Base-by-base conservation (phyloP, 2,888 invertebrate genomes). In the Pinctada fucata region DNA sequence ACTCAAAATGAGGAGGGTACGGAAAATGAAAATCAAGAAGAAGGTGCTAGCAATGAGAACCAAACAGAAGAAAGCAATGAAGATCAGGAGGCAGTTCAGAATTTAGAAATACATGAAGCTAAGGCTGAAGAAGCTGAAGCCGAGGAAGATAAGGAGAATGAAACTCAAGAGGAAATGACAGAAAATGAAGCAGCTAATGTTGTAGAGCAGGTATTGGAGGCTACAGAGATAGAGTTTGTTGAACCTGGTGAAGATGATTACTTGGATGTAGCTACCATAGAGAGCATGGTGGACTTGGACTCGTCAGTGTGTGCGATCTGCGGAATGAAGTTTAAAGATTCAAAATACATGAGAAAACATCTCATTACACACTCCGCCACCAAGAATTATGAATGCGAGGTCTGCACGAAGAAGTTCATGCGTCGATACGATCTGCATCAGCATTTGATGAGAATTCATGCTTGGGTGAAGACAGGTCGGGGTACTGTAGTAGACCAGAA, bases 291-390 rank as follows among this genome's bases (percentile, higher is more conserved):
- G 48, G 76, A 74, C 58, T 45, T 76, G 13, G 70, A 73, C 16
- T 72, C 76, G 8, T 49, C 73, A 0, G 79, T 76, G 48, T 79
- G 79, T 70, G 74, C 73, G 8, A 76, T 79, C 8, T 79, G 79
- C 52, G 65, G 65, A 50, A 79, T 76, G 76, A 70, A 68, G 6
- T 79, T 79, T 64, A 79, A 79, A 51, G 76, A 79, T 50, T 58
- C 73, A 3, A 79, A 79, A 45, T 79, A 79, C 64, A 76, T 79
- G 71, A 68, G 79, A 16, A 73, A 74, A n/a, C 79, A 79, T 49
- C 49, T 79, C 31, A 64, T 76, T 2, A 76, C 74, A 47, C 79
- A 79, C 63, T 73, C 76, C 3, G 79, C 76, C 8, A 68, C 68
- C 16, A 76, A 76, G 63, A 74, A 79, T 31, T 76, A 68, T 3